Percentiles rank a stretch among this genome's conserved stretches.
These are phyloP conservation scores for Scaptomyza pallida DNA, from an alignment of 1,140 invertebrate species.

Conservation along the genomic window DNA sequence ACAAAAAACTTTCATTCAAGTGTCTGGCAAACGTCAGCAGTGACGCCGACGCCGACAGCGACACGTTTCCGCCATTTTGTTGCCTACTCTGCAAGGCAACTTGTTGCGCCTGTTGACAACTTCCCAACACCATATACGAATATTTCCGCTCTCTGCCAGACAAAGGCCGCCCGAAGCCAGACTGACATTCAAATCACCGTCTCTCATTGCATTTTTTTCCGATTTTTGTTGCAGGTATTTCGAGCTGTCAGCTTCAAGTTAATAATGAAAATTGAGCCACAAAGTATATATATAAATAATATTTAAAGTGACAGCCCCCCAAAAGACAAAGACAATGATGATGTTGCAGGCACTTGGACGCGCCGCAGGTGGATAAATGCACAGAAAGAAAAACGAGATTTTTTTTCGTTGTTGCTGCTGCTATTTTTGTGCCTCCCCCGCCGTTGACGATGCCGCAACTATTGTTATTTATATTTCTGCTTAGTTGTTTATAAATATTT, in stretches of 20 bases:
- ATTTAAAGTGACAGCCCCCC: slow-evolving; percentile 37
- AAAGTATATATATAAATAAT: slow-evolving; percentile 37
- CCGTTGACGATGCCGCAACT: background rate
- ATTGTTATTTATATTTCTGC: slow-evolving; percentile 26
- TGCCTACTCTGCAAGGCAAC: slow-evolving; percentile 58
- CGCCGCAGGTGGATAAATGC: slow-evolving; percentile 24
- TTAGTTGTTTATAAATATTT: slow-evolving; percentile 44
- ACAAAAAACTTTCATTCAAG: slow-evolving; percentile 60
- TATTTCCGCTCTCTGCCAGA: slow-evolving; percentile 59
- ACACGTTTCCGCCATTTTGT: slow-evolving; percentile 81
- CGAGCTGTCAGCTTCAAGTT: slow-evolving; percentile 73
- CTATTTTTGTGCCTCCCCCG: slow-evolving; percentile 50
- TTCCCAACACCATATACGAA: slow-evolving; percentile 61
- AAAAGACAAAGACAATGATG: slow-evolving; percentile 12
- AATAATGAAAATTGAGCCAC: slow-evolving; percentile 67
- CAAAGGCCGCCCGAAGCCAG: slow-evolving; percentile 36
- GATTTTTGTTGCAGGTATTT: slow-evolving; percentile 1
- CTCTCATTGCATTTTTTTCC: slow-evolving; percentile 4
- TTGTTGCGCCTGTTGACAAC: slow-evolving; percentile 71
- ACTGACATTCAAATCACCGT: slow-evolving; percentile 69
- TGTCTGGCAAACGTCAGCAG: slow-evolving; percentile 30
- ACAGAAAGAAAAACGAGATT: slow-evolving; percentile 35
- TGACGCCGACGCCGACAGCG: slow-evolving; percentile 47
- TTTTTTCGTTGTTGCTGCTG: slow-evolving; percentile 11
- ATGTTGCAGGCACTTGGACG: slow-evolving; percentile 17